Evolutionary conservation across 2,797 vertebrate species (phyloP).

Genomic region (Paguma larvata): DNA sequence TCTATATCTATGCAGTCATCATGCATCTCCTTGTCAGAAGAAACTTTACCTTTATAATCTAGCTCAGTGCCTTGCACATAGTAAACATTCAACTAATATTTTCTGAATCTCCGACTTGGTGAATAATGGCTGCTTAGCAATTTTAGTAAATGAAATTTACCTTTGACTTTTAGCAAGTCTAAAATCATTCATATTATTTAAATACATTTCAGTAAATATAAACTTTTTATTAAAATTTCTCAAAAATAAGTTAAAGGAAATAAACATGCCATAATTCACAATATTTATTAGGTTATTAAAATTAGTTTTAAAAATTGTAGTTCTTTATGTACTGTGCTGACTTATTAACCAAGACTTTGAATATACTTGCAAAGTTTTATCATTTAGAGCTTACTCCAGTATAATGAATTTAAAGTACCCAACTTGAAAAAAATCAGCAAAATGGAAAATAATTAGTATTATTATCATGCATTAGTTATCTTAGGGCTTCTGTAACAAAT

Average conservation of each 20-base stretch:
- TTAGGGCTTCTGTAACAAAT: background rate
- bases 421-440: background rate
- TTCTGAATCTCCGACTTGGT: background rate
- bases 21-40: background rate
- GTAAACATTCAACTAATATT: background rate
- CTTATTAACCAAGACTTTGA: background rate
- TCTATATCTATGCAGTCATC: background rate
- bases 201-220: background rate
- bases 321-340: background rate
- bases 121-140: background rate
- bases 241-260: background rate
- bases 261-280: background rate
- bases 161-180: slow-evolving; percentile 35
- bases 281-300: background rate
- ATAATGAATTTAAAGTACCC: background rate
- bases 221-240: background rate
- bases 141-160: slow-evolving; percentile 19
- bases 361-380: background rate
- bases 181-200: background rate
- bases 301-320: background rate
- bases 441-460: background rate
- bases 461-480: background rate
- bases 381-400: background rate
- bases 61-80: background rate
- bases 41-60: background rate